Evolutionary conservation across 2,888 invertebrate genomes (phyloP).

Genomic region (Drosophila anomelani): DNA sequence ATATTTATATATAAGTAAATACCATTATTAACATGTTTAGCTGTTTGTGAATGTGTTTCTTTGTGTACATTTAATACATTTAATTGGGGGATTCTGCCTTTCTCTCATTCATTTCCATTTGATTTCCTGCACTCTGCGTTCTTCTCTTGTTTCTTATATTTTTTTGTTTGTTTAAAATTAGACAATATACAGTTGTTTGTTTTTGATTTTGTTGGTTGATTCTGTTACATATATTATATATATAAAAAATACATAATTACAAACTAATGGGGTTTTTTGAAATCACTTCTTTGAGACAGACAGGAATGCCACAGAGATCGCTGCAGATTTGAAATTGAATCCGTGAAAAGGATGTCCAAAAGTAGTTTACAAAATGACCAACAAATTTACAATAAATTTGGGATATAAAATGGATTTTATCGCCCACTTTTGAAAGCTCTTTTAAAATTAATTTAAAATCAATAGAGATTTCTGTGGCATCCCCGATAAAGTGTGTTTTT

Average conservation of each 20-base stretch:
- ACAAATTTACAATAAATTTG: conserved; percentile 8
- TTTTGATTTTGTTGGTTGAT: conserved; percentile 44
- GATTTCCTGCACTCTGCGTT: conserved; percentile 19
- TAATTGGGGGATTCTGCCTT: conserved; percentile 23
- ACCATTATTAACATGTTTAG: conserved; percentile 59
- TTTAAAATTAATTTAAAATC: background rate
- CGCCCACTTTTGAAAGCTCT: background rate
- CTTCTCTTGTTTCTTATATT: background rate
- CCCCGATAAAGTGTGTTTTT: conserved; percentile 24
- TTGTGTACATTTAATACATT: conserved; percentile 67
- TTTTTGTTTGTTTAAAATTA: conserved; percentile 48
- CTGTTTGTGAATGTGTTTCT: conserved; percentile 51
- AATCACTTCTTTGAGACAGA: conserved; percentile 49
- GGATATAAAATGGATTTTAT: conserved; percentile 8
- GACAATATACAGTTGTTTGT: conserved; percentile 61
- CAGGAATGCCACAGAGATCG: background rate
- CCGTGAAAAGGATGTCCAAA: background rate
- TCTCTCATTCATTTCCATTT: conserved; percentile 10
- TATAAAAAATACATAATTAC: conserved; percentile 67
- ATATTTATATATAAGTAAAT: conserved; percentile 47
- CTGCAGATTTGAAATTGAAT: background rate
- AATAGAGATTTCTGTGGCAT: background rate
- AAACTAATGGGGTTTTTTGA: conserved; percentile 45
- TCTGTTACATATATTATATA: conserved; percentile 41
- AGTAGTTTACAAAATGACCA: background rate